Base-by-base conservation (phyloP, 1,140 invertebrate genomes). In the Nephila pilipes region DNA sequence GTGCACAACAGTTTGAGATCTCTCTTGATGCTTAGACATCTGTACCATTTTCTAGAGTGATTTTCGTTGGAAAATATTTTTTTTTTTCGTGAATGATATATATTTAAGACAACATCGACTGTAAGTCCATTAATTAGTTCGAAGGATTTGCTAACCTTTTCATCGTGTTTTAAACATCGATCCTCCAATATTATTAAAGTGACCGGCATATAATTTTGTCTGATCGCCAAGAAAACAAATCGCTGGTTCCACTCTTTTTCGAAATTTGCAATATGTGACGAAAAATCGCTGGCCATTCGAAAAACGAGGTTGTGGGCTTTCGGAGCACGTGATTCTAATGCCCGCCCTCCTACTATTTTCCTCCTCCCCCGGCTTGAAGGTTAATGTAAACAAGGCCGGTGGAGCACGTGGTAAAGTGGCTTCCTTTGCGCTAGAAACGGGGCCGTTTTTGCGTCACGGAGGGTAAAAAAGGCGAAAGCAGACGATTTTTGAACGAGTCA, bases 351-450 rank as follows among this genome's bases (percentile, higher is more conserved):
- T 10, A 46, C 46, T 46, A 5, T 60, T 6, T 2, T n/a, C 32
- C 18, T 29, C 46, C 25, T 46, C 55, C 83, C 12, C n/a, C 12
- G 16, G 55, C 20, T 57, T 85, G 55, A 85, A 85, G 83, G 83
- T 85, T 85, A 85, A 57, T 29, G 83, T 85, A 85, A 85, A 85
- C 83, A 58, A 85, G 83, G 83, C 55, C 83, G n/a, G 29, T 6
- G 83, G 10, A 85, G 83, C 83, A 57, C 83, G 46, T 81, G 79
- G 46, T 46, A 55, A 14, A 29, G 38, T 55, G 83, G n/a, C 55
- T 85, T 58, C 22, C 25, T 55, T 85, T 14, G 6, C 25, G 36
- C 20, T 10, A 18, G 38, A 12, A 83, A 54, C 38, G 55, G 55
- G 29, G 57, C 25, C n/a, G 46, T 14, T 32, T 20, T 29, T 25